These are phyloP conservation scores for Phanerotoma sp. DNA, from an alignment of 2,888 invertebrate genomes.

Conservation along the genomic window DNA sequence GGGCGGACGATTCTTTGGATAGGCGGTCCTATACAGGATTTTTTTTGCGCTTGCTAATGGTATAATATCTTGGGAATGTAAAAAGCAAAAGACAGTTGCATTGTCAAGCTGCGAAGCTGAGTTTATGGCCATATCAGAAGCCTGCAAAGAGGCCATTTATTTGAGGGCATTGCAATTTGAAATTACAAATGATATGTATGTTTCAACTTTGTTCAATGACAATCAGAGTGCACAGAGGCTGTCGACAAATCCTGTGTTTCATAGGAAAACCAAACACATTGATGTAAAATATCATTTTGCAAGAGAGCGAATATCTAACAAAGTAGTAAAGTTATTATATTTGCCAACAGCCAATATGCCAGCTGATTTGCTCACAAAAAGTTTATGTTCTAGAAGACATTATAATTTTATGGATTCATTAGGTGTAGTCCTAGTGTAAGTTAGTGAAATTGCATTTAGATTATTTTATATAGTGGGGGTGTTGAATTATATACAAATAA, in stretches of 20 bases:
- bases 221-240: too few relatives aligned
- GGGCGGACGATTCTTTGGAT: slow-evolving; percentile 16
- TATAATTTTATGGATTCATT: too few relatives aligned
- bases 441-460: too few relatives aligned
- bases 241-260: not conserved
- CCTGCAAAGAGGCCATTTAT: slow-evolving; percentile 5
- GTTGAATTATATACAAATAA: too few relatives aligned
- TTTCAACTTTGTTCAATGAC: not conserved
- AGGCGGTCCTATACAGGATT: slow-evolving; percentile 9
- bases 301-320: not conserved
- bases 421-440: too few relatives aligned
- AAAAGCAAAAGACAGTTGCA: slow-evolving; percentile 14
- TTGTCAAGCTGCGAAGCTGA: slow-evolving; percentile 9
- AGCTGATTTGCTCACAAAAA: slow-evolving; percentile 16
- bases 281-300: slow-evolving; percentile 14
- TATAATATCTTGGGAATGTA: slow-evolving; percentile 10
- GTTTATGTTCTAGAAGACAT: not conserved
- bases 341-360: slow-evolving; percentile 9
- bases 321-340: not conserved
- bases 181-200: slow-evolving; percentile 2
- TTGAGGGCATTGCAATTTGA: not conserved
- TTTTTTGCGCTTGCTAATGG: slow-evolving; percentile 1
- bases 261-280: slow-evolving; percentile 14
- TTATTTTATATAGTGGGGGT: too few relatives aligned
- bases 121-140: slow-evolving; percentile 5